Base-by-base conservation (phyloP, 1,140 invertebrate species). In the Formica exsecta region DNA sequence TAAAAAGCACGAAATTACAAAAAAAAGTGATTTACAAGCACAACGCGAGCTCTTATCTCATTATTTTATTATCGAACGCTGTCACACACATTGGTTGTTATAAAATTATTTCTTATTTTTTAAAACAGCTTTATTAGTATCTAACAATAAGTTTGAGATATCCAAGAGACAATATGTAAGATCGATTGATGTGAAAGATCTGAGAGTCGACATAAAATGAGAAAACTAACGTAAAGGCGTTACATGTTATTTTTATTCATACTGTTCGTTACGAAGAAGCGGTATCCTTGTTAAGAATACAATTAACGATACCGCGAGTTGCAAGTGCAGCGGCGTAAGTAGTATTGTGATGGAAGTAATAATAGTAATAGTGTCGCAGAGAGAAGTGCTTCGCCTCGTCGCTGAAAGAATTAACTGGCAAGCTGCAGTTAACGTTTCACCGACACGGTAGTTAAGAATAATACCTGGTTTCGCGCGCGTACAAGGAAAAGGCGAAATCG, bases 191-290 rank as follows among this genome's bases (percentile, higher is more conserved):
- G 38, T 44, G 25, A 5, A 38, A 29, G 7, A 71, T 71, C 25
- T 29, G 36, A 41, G 11, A 38, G 38, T 73, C 25, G 38, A 11
- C 7, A 38, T 25, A 16, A 61, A 61, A n/a, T 61, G 25, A 61
- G 13, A 48, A 61, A 83, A 74, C 38, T 36, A n/a, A 16, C 48
- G 54, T 73, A 68, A 61, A 48, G 54, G 25, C 36, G 66, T 81
- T 81, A 81, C 54, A 61, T 4, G 3, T 83, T 29, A 74, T 61
- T 73, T 83, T 74, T 83, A 83, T 74, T 83, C 54, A 74, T 74
- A 32, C 25, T 22, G 38, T 19, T 83, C 54, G 29, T 71, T 57
- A 41, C 36, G 32, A 22, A 22, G 51, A 13, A 41, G 38, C 57
- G 68, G 38, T 44, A 73, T 36, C 38, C 54, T 74, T 54, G 41